Percentiles rank a stretch among this genome's conserved stretches.
These are phyloP conservation scores for Drymonia ruficornis DNA, from an alignment of 2,888 invertebrate species.

Conservation along the genomic window DNA sequence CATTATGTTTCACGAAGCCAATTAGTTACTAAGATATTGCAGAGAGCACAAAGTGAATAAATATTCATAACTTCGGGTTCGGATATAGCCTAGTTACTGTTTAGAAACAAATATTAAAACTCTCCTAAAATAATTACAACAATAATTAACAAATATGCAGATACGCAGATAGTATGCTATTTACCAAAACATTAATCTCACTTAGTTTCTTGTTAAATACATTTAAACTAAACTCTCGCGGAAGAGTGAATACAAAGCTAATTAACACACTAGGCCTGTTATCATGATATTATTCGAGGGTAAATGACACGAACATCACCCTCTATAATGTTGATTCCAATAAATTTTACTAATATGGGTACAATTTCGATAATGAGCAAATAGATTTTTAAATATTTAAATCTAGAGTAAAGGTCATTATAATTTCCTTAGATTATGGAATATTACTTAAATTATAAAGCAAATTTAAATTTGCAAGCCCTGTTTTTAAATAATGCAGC, in stretches of 20 bases:
- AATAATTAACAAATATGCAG: constrained; percentile 77
- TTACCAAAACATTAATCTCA: constrained; percentile 81
- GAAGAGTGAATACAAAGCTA: constrained; percentile 59
- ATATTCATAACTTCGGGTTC: constrained; percentile 63
- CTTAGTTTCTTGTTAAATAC: constrained; percentile 75
- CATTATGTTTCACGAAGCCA: constrained; percentile 28
- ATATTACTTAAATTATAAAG: constrained; percentile 78
- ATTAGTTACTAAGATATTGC: constrained; percentile 47
- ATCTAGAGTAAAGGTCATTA: constrained; percentile 69
- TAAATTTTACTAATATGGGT: constrained; percentile 73
- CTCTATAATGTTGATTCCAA: constrained; percentile 41
- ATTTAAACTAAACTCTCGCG: constrained; percentile 64
- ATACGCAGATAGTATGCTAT: constrained; percentile 68
- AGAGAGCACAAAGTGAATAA: constrained; percentile 46
- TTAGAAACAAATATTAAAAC: constrained; percentile 79
- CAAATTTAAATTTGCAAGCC: constrained; percentile 61
- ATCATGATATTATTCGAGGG: constrained; percentile 31
- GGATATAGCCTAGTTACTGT: constrained; percentile 56
- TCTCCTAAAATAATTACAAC: constrained; percentile 83
- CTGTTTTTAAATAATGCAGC: constrained; percentile 42
- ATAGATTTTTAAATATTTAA: constrained; percentile 74
- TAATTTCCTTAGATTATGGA: constrained; percentile 81
- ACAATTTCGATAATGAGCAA: constrained; percentile 82
- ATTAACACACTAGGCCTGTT: constrained; percentile 62
- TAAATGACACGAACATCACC: constrained; percentile 25